Percentiles rank a stretch among this genome's conserved stretches.
Conservation (phyloP, 2,797 vertebrate genomes). For the Falco cherrug region DNA sequence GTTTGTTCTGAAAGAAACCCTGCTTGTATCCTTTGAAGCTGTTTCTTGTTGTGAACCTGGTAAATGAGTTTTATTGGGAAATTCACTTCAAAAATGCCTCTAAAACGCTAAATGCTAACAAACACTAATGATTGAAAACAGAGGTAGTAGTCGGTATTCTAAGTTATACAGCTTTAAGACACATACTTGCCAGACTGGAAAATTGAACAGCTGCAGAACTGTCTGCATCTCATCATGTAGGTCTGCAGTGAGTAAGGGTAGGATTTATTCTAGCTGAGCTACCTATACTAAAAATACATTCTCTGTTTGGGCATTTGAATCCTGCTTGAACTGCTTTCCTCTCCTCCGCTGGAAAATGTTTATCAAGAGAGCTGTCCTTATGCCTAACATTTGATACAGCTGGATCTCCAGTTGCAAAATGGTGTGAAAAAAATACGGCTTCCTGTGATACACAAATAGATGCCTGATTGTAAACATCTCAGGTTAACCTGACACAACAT, state of each 20-base stretch:
- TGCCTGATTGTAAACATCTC: background rate
- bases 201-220: background rate
- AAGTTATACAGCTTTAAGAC: background rate
- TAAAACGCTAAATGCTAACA: background rate
- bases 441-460: background rate
- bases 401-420: background rate
- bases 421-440: background rate
- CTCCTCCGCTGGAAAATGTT: background rate
- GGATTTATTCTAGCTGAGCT: background rate
- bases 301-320: background rate
- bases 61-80: background rate
- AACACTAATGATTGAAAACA: background rate
- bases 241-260: background rate
- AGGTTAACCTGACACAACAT: background rate
- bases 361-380: background rate
- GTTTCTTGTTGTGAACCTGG: background rate
- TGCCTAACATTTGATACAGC: background rate
- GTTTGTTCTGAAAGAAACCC: background rate
- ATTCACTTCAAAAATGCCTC: background rate
- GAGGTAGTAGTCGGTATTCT: background rate
- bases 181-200: background rate
- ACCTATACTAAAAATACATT: background rate
- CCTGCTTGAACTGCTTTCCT: background rate
- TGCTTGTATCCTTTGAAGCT: background rate
- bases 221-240: background rate